Conservation (phyloP, 2,797 vertebrate species). For the Lithobates sylvaticus region DNA sequence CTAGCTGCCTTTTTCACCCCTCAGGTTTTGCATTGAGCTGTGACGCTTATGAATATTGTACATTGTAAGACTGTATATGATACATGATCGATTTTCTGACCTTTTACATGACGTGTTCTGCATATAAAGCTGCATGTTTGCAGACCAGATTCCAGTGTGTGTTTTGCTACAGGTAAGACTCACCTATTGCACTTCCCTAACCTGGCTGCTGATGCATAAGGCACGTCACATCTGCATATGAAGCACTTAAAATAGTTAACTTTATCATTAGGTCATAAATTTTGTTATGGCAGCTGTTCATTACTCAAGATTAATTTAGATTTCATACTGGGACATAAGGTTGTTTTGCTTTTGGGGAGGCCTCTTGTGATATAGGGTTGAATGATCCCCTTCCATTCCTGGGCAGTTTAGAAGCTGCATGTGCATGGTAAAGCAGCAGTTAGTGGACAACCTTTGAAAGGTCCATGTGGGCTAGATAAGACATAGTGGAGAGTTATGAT, state of each 20-base stretch:
- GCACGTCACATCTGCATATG: background rate
- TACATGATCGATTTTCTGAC: conserved; percentile 1
- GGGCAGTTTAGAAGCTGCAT: background rate
- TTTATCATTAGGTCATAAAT: background rate
- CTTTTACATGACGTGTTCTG: background rate
- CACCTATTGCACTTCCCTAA: conserved; percentile 10
- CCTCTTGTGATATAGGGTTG: background rate
- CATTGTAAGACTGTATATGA: background rate
- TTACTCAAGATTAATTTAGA: too few relatives aligned
- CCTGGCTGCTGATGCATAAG: background rate
- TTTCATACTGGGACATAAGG: background rate
- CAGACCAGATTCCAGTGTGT: background rate
- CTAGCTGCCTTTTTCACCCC: conserved; percentile 33
- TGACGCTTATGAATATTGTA: conserved; percentile 20
- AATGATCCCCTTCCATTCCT: background rate
- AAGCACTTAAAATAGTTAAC: background rate
- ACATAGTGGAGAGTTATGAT: too few relatives aligned
- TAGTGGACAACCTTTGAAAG: background rate
- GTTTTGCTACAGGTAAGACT: conserved; percentile 1
- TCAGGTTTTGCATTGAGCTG: conserved; percentile 41
- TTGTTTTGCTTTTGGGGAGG: background rate
- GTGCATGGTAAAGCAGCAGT: background rate
- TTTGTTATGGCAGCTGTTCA: too few relatives aligned
- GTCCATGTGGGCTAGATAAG: background rate
- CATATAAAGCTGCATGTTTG: background rate